Base-by-base conservation (phyloP, 23 tunicate genomes). In the Trididemnum clinides region DNA sequence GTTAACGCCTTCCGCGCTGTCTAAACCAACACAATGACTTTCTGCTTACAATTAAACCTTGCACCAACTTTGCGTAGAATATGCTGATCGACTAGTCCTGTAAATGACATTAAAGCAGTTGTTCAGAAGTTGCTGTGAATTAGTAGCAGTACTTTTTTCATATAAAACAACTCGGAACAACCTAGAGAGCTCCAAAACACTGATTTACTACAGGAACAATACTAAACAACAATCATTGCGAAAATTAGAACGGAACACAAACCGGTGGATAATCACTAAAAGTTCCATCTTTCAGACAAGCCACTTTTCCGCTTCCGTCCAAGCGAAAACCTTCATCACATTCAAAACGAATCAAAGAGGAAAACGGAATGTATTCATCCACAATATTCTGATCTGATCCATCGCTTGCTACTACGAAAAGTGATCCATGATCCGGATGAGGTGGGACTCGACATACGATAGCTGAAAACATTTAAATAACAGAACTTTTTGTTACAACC, bases 201-300 rank as follows among this genome's bases (percentile, higher is more conserved):
- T n/a, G n/a, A n/a, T n/a, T n/a, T n/a, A n/a, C n/a, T n/a, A n/a
- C n/a, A n/a, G n/a, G n/a, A n/a, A n/a, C n/a, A n/a, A n/a, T n/a
- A n/a, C n/a, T n/a, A 44, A 44, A 44, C 54, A 44, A 44, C 54
- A 44, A 44, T 15, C 15, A 7, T 15, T 44, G 10, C n/a, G 23
- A n/a, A 12, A 21, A 33, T 84, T 59, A 85, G 37, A 85, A 85
- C n/a, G 76, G 59, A 35, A 70, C 86, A 62, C 95, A 90, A 10
- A 51, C 36, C 33, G 95, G 95, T 0, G 51, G 35, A 22, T 65
- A 39, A 38, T 85, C 89, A 50, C 88, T 88, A 28, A 90, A 50
- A 18, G 86, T 78, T 38, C 95, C 95, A 27, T 90, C 95, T 80
- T 90, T 90, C 51, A 90, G 82, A 38, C 95, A 90, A 21, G 87